Percentiles rank a stretch among this genome's conserved stretches.
Evolutionary conservation across 2,113 vertebrate genomes (phyloP).

Genomic region (Paradoxurus hermaphroditus): DNA sequence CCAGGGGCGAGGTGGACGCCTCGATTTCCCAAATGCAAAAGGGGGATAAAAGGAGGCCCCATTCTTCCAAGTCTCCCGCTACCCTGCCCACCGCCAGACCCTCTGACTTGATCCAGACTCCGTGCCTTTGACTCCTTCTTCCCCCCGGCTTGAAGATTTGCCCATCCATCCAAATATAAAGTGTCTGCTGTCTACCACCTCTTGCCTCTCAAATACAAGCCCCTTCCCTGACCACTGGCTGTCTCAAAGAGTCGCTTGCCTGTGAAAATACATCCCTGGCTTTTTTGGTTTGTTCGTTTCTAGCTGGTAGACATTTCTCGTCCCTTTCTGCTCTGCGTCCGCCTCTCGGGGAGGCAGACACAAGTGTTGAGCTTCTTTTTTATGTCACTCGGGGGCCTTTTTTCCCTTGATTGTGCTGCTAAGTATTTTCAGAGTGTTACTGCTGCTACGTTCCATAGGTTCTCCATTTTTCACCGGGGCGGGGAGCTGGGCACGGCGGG

Average conservation of each 20-base stretch:
- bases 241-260: fast-evolving
- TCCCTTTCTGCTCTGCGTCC: fast-evolving
- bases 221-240: not conserved
- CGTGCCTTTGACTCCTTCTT: not conserved
- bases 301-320: not conserved
- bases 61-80: not conserved
- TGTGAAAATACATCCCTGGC: too few relatives aligned
- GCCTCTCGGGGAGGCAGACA: not conserved
- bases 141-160: not conserved
- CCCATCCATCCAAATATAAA: too few relatives aligned
- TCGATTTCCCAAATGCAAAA: not conserved
- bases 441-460: not conserved
- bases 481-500: too few relatives aligned
- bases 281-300: not conserved
- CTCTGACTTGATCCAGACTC: not conserved
- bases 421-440: not conserved
- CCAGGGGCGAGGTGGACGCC: not conserved
- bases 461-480: not conserved
- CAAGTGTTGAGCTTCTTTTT: not conserved
- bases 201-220: not conserved
- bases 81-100: too few relatives aligned
- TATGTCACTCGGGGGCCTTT: not conserved
- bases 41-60: too few relatives aligned
- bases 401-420: not conserved
- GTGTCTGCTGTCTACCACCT: not conserved